Base-by-base conservation (phyloP, 2,113 vertebrate genomes). In the Platysteira castanea region DNA sequence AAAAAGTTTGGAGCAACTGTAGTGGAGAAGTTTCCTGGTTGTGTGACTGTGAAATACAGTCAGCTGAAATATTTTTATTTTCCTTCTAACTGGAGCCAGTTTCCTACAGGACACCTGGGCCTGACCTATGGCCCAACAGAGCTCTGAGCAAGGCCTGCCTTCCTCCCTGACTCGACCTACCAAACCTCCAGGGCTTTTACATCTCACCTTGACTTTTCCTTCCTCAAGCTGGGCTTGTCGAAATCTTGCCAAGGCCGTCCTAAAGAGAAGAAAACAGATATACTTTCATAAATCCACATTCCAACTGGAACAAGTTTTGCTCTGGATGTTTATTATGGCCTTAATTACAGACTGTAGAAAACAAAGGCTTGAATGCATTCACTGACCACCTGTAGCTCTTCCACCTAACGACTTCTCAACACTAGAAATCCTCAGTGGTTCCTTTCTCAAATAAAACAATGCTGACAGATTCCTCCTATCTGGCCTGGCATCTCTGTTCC, bases 241-340 rank as follows among this genome's bases (percentile, higher is more conserved):
- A 98, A 99, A 99, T 39, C 99, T 98, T 26, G 99, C 99, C 97
- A 99, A 98, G 74, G 99, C 99, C 60, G 99, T 99, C 99, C 99
- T 99, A 75, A 69, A 82, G 93, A 52, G 33, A 90, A 93, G 56
- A 57, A 95, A 54, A 23, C 28, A 35, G 84, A 64, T 53, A 63
- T 21, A 59, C 67, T 71, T 35, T 53, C n/a, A 41, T 7, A 71
- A 52, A 78, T 15, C 33, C 69, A n/a, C 23, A 7, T 20, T 41
- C 41, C 26, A 47, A 44, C 21, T 26, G 17, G 8, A 83, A 28
- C 15, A 26, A 37, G 10, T 13, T 68, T 27, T 76, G 7, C 50
- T 74, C 47, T 35, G 33, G 13, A 9, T 63, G 35, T 53, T 83
- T 42, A 63, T 46, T 21, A 80, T 3, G 23, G 67, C 46, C 14